These are phyloP conservation scores for Hylia prasina DNA, from an alignment of 2,113 vertebrate species.

Conservation along the genomic window DNA sequence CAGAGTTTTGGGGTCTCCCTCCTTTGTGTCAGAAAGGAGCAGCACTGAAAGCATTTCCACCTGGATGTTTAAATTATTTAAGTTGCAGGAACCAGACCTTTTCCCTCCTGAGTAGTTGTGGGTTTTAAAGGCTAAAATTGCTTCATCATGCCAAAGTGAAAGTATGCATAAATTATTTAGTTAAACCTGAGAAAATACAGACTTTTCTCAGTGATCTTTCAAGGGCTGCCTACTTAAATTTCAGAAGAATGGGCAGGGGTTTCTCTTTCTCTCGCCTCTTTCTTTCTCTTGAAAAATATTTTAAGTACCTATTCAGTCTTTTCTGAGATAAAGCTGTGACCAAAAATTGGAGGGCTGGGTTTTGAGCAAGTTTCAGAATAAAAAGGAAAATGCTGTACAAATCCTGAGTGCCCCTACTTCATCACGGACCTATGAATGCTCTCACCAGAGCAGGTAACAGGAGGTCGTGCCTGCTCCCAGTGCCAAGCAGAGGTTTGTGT, in stretches of 20 bases:
- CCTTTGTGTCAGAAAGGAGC: conserved; percentile 79
- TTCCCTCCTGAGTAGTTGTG: conserved; percentile 84
- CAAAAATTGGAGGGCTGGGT: conserved; percentile 57
- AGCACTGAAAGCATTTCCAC: conserved; percentile 84
- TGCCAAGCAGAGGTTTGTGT: background rate
- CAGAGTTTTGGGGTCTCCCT: conserved; percentile 69
- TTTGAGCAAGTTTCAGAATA: conserved; percentile 36
- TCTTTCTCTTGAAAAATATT: conserved; percentile 71
- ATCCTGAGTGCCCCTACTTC: conserved; percentile 42
- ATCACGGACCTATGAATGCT: background rate
- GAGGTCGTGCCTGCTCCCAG: background rate
- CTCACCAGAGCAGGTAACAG: conserved; percentile 47
- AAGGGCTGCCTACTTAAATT: conserved; percentile 82
- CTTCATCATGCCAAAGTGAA: conserved; percentile 95
- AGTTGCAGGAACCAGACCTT: conserved; percentile 87
- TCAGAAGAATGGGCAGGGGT: conserved; percentile 74
- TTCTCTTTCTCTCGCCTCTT: conserved; percentile 37
- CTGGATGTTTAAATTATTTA: conserved; percentile 96
- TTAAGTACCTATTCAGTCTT: conserved; percentile 63
- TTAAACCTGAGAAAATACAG: conserved; percentile 89
- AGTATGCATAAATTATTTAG: conserved; percentile 97
- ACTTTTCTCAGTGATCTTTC: conserved; percentile 82
- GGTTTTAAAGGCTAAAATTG: conserved; percentile 93
- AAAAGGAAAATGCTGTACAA: conserved; percentile 42
- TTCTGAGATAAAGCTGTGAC: conserved; percentile 58